Percentiles rank a stretch among this genome's conserved stretches.
phyloP scores from a whole-genome alignment of 92 coral and sea anemone species.

The Epizoanthus illoricatus region DNA sequence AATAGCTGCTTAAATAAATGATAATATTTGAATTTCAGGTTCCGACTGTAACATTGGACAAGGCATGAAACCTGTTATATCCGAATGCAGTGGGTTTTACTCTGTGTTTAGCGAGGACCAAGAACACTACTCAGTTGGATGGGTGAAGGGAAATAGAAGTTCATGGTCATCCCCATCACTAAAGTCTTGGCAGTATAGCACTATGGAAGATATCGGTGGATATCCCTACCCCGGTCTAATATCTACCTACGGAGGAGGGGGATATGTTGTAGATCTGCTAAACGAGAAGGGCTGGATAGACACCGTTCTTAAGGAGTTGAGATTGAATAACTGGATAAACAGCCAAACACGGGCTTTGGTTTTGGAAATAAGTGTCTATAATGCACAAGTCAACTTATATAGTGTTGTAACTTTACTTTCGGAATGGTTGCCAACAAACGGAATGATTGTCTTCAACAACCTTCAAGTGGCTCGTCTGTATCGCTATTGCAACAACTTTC shows the following conservation, averaged over 20 bases:
- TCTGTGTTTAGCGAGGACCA: slow-evolving; percentile 71
- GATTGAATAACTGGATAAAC: slow-evolving; percentile 68
- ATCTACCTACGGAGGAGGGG: slow-evolving; percentile 81
- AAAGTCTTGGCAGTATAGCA: slow-evolving; percentile 60
- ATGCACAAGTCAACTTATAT: slow-evolving; percentile 77
- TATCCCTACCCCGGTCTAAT: slow-evolving; percentile 65
- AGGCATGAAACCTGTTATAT: slow-evolving; percentile 36
- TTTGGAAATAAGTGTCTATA: slow-evolving; percentile 76
- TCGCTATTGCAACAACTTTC: slow-evolving; percentile 50
- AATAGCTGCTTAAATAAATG: too few species aligned
- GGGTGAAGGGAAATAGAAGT: slow-evolving; percentile 46
- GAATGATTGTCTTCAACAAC: slow-evolving; percentile 54
- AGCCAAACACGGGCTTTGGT: slow-evolving; percentile 73
- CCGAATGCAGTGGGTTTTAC: slow-evolving; percentile 61
- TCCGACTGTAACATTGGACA: slow-evolving; percentile 52
- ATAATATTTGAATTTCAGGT: too few species aligned
- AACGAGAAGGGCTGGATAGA: slow-evolving; percentile 35
- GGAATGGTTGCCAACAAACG: slow-evolving; percentile 82
- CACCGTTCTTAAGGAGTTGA: slow-evolving; percentile 36
- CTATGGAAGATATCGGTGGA: slow-evolving; percentile 57
- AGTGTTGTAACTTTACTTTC: slow-evolving; percentile 70
- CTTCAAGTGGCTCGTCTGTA: slow-evolving; percentile 71
- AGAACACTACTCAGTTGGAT: slow-evolving; percentile 53
- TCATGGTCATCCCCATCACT: slow-evolving; percentile 22
- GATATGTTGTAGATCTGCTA: slow-evolving; percentile 55